Conservation (phyloP, 2,888 invertebrate species). For the Phengaris arion region DNA sequence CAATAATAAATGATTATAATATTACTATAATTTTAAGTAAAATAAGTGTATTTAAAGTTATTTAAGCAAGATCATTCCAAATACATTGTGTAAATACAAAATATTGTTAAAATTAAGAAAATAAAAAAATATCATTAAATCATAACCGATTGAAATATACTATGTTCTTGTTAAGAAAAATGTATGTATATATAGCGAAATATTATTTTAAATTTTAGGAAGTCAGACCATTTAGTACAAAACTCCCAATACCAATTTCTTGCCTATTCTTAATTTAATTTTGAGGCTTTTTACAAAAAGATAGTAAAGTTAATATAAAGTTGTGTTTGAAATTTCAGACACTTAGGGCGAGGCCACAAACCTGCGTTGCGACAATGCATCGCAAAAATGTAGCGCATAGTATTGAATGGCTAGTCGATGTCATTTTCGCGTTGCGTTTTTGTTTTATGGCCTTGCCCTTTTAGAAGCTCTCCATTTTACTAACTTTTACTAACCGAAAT, state of each 20-base stretch:
- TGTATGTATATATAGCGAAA: conserved; percentile 10
- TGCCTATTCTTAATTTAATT: not conserved
- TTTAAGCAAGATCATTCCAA: conserved; percentile 66
- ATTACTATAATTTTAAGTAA: conserved; percentile 45
- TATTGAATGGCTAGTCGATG: no score
- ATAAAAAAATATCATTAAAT: not conserved
- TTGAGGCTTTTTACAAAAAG: not conserved
- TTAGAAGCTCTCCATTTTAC: no score
- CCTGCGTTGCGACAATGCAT: no score
- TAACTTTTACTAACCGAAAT: no score
- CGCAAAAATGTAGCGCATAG: no score
- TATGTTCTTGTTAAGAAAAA: not conserved
- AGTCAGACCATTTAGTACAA: conserved; percentile 5
- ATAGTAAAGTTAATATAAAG: no score
- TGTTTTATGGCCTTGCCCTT: no score
- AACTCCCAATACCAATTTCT: not conserved
- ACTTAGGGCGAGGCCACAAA: no score
- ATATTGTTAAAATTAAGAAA: not conserved
- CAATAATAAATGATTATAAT: conserved; percentile 42
- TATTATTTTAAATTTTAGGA: not conserved
- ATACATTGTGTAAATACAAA: conserved; percentile 52
- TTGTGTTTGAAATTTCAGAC: no score
- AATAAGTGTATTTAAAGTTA: conserved; percentile 37
- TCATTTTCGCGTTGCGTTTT: no score
- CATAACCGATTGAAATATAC: not conserved